These are phyloP conservation scores for Mungos mungo DNA, from an alignment of 2,113 vertebrate species.

Conservation along the genomic window DNA sequence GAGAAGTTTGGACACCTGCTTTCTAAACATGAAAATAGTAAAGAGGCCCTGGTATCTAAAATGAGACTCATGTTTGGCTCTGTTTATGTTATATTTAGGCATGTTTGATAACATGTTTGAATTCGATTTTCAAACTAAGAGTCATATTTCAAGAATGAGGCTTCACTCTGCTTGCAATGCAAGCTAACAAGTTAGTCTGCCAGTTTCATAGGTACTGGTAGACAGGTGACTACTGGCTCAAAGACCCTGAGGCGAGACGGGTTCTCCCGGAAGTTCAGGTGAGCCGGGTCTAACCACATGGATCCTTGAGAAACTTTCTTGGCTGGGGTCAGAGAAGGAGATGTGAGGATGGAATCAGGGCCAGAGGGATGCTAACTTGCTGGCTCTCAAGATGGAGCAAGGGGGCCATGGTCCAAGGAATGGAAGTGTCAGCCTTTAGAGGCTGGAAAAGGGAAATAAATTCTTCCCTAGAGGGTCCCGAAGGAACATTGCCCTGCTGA, in stretches of 20 bases:
- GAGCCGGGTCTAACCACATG: neutral
- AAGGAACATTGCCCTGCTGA: neutral
- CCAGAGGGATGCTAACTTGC: neutral
- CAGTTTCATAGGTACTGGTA: neutral
- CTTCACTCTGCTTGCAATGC: neutral
- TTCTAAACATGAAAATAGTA: neutral
- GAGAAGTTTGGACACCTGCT: neutral
- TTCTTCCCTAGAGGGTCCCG: neutral
- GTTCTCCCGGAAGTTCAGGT: neutral
- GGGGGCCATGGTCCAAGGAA: neutral
- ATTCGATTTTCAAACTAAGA: slow-evolving; percentile 3
- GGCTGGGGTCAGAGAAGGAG: neutral
- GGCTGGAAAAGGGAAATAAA: neutral
- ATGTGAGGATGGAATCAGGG: neutral
- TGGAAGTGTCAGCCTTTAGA: neutral
- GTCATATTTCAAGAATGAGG: neutral
- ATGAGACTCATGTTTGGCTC: neutral
- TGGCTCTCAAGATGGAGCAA: neutral
- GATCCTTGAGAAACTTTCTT: neutral
- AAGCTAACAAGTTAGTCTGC: neutral
- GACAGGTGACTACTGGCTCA: neutral
- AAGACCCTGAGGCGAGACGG: neutral
- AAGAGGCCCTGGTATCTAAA: neutral
- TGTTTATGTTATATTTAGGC: neutral
- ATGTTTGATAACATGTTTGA: neutral